phyloP scores from a whole-genome alignment of 2,113 vertebrate species.

The Phodopus roborovskii region DNA sequence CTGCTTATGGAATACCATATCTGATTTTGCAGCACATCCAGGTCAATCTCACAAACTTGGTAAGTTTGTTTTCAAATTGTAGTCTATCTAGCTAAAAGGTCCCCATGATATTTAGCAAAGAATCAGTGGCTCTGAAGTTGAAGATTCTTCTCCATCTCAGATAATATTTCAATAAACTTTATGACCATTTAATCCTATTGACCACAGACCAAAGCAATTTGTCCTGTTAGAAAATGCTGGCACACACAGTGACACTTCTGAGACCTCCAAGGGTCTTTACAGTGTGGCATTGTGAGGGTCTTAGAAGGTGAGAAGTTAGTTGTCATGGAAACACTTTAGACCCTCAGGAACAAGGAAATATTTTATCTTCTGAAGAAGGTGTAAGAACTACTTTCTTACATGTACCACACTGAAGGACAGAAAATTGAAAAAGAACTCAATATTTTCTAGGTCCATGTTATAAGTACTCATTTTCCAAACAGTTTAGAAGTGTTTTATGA shows the following conservation, averaged over 20 bases:
- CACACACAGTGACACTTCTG: neutral
- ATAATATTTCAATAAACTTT: constrained; percentile 7
- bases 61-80: neutral
- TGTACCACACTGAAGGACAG: neutral
- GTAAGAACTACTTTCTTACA: neutral
- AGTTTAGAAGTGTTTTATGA: neutral
- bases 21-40: neutral
- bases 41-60: neutral
- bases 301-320: constrained; percentile 30
- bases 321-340: constrained; percentile 63
- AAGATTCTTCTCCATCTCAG: neutral
- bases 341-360: neutral
- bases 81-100: neutral
- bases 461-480: neutral
- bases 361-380: constrained; percentile 12
- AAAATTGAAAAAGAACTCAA: neutral
- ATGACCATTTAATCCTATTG: constrained; percentile 34
- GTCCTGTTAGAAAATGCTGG: neutral
- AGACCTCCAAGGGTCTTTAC: neutral
- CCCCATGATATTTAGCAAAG: neutral
- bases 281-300: neutral
- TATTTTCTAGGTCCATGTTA: neutral
- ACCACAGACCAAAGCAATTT: constrained; percentile 3
- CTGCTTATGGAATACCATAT: neutral
- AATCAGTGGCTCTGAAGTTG: constrained; percentile 22